phyloP scores from a whole-genome alignment of 2,797 vertebrate genomes.

The Syngnathus acus region DNA sequence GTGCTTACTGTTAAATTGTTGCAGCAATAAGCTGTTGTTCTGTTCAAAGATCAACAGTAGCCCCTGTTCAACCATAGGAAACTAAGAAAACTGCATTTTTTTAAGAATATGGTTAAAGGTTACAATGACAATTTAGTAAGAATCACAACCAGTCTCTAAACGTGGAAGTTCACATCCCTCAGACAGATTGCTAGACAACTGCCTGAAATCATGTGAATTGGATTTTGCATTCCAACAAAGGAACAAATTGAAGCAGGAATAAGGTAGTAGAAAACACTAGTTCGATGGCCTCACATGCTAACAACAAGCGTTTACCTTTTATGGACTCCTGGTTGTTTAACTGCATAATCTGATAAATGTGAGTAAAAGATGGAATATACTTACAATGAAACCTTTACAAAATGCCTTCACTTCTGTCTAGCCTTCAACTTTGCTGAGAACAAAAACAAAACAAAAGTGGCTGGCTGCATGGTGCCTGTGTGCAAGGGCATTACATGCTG shows the following conservation, averaged over 20 bases:
- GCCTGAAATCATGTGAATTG: constrained; percentile 51
- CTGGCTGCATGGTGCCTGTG: background rate
- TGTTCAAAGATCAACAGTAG: background rate
- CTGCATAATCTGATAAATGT: background rate
- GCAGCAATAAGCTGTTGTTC: background rate
- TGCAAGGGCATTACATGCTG: background rate
- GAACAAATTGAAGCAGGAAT: constrained; percentile 27
- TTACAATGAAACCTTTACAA: background rate
- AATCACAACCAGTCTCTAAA: constrained; percentile 17
- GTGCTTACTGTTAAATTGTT: background rate
- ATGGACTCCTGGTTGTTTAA: constrained; percentile 16
- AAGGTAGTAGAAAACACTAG: constrained; percentile 3
- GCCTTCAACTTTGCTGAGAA: background rate
- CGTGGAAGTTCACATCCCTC: constrained; percentile 28
- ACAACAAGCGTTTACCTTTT: constrained; percentile 28
- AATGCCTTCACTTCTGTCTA: background rate
- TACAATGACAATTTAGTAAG: constrained; percentile 16
- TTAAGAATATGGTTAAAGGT: background rate
- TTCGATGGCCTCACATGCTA: constrained; percentile 20
- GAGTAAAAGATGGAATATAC: background rate
- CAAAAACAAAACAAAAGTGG: background rate
- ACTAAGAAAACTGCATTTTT: background rate
- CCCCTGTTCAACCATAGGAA: background rate
- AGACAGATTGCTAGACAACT: constrained; percentile 27
- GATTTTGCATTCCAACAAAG: constrained; percentile 49